Evolutionary conservation across 2,888 invertebrate genomes (phyloP).

Genomic region (Oligia latruncula): DNA sequence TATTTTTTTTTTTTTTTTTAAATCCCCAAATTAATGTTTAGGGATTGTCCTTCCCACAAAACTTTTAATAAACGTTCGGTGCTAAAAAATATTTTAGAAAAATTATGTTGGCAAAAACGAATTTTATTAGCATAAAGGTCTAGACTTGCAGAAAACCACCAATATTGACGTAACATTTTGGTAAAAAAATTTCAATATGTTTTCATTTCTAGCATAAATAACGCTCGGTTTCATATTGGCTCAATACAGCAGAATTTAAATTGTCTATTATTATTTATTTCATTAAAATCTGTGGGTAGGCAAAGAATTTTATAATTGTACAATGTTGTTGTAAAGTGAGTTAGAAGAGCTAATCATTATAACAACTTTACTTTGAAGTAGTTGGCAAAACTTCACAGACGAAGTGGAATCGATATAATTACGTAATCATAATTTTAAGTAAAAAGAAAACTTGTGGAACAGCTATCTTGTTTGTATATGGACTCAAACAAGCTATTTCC

Average conservation of each 20-base stretch:
- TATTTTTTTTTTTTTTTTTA: too few species aligned
- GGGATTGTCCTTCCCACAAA: too few species aligned
- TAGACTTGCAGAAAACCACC: slow-evolving; percentile 18
- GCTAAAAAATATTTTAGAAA: background rate
- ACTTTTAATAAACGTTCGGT: background rate
- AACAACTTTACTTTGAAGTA: background rate
- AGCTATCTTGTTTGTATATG: background rate
- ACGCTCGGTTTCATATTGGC: background rate
- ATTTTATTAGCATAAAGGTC: slow-evolving; percentile 17
- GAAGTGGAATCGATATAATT: background rate
- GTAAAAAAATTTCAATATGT: slow-evolving; percentile 24
- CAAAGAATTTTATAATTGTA: background rate
- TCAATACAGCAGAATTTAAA: slow-evolving; percentile 1
- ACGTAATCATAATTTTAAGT: background rate
- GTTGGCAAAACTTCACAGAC: background rate
- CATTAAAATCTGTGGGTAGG: background rate
- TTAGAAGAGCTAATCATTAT: background rate
- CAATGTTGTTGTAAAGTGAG: background rate
- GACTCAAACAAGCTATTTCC: background rate
- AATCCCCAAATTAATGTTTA: too few species aligned
- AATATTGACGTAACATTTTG: slow-evolving; percentile 23
- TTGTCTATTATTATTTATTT: background rate
- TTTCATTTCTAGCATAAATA: background rate
- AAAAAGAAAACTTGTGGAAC: background rate
- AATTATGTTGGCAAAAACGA: background rate